Evolutionary conservation across 2,113 vertebrate species (phyloP).

Genomic region (Scomber scombrus): DNA sequence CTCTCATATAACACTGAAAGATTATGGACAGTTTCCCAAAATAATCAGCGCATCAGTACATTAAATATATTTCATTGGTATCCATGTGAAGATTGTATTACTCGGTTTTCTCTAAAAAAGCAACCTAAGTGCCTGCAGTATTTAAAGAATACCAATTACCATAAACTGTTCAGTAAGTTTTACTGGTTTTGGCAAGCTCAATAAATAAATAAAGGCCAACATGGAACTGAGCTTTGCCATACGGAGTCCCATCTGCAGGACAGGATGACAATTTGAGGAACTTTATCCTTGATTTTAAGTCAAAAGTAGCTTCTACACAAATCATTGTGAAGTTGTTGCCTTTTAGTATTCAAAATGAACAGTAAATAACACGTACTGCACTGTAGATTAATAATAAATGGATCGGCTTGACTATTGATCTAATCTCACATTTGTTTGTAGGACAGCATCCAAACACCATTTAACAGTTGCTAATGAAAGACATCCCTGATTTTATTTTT

Average conservation of each 20-base stretch:
- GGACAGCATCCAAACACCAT: slow-evolving; percentile 20
- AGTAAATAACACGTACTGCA: background rate
- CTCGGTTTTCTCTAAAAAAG: background rate
- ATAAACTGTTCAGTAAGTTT: background rate
- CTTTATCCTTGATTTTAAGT: background rate
- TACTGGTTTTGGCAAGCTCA: background rate
- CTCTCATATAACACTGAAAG: background rate
- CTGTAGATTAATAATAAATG: background rate
- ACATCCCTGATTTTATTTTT: slow-evolving; percentile 62
- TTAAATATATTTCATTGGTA: background rate
- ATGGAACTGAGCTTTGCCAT: background rate
- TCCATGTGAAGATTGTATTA: background rate
- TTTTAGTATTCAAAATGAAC: background rate
- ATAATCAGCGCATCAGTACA: background rate
- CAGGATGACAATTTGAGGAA: background rate
- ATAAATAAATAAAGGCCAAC: background rate
- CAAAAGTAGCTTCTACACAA: background rate
- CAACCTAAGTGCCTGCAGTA: too few species aligned
- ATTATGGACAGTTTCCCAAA: background rate
- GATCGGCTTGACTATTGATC: slow-evolving; percentile 11
- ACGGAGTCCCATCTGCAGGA: too few species aligned
- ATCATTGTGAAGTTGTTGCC: background rate
- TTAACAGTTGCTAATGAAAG: slow-evolving; percentile 38
- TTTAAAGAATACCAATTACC: too few species aligned
- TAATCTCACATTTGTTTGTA: slow-evolving; percentile 20